A percentile compares a stretch with the other conserved stretches of the same genome.
Conservation (phyloP, 2,797 vertebrate species). For the Ambastaia sidthimunki region DNA sequence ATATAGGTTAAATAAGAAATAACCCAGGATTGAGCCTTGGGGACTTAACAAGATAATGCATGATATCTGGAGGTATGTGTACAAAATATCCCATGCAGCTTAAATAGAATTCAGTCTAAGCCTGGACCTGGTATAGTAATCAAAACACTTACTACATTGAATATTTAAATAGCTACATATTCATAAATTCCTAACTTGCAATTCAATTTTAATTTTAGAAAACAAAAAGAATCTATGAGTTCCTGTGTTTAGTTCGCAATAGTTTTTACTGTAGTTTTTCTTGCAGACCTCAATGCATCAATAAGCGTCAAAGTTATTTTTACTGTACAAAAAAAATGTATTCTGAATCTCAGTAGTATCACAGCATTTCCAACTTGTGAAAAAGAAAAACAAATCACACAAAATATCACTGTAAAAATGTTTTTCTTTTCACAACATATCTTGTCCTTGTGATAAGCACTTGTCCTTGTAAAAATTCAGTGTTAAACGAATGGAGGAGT, state of each 20-base stretch:
- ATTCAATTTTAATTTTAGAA: too few relatives aligned
- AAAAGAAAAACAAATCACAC: neutral
- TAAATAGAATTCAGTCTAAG: neutral
- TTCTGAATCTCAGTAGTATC: too few relatives aligned
- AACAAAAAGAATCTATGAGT: too few relatives aligned
- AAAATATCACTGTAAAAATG: neutral
- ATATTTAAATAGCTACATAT: too few relatives aligned
- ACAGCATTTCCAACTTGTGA: neutral
- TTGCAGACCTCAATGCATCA: too few relatives aligned
- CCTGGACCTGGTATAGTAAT: neutral
- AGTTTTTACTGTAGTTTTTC: too few relatives aligned
- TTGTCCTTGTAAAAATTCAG: neutral
- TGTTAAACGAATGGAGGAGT: neutral
- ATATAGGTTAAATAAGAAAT: neutral
- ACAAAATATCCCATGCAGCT: neutral
- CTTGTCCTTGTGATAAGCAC: neutral
- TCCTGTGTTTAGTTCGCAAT: too few relatives aligned
- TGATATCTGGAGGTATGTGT: neutral
- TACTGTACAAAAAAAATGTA: too few relatives aligned
- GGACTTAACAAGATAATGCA: neutral
- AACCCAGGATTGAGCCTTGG: slow-evolving; percentile 1
- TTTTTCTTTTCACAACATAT: neutral
- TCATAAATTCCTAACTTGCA: too few relatives aligned
- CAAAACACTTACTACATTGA: too few relatives aligned
- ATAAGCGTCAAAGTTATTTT: too few relatives aligned